Evolutionary conservation across 2,888 invertebrate genomes (phyloP), one percentile per base, ranked within the genome.

Genomic region (Clunio marinus): DNA sequence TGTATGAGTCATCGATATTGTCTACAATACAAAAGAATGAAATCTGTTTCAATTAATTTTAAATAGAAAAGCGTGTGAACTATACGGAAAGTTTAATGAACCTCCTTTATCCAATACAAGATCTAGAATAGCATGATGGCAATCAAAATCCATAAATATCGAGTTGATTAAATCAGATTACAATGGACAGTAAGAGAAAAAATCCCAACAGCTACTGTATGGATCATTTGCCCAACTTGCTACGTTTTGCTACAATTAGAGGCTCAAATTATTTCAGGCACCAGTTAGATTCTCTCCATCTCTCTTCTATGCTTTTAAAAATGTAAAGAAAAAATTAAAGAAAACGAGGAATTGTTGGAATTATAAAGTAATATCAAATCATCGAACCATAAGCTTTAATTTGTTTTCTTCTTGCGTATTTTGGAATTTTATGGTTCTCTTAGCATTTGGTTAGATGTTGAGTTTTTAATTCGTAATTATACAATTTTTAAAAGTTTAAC

Each of bases 321-420:
- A 32, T 32, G 22, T 41, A n/a, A 15, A n/a, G n/a, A n/a, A n/a
- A n/a, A n/a, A 41, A 41, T 41, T 41, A 41, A 41, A 41, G 10
- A 41, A 41, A n/a, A n/a, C n/a, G n/a, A n/a, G n/a, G n/a, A n/a
- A 41, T 41, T 41, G 41, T 41, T 41, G 37, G 32, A 32, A 28
- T 58, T 58, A 58, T 32, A 58, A 37, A 60, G 28, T 45, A 65
- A 65, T 65, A 65, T 65, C 46, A 65, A 65, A 65, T 65, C 65
- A 65, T 65, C 46, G 65, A 65, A 45, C 46, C 65, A 65, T 65
- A 65, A 65, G 65, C 65, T 46, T 65, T 51, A 65, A 65, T 65
- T 65, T 46, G 46, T 51, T 45, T 65, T 65, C 65, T 51, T 65
- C 51, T 65, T 46, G 27, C 32, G 51, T 17, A 17, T 60, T 60